phyloP scores from a whole-genome alignment of 2,888 invertebrate species.

The Chymomyza procnemis region DNA sequence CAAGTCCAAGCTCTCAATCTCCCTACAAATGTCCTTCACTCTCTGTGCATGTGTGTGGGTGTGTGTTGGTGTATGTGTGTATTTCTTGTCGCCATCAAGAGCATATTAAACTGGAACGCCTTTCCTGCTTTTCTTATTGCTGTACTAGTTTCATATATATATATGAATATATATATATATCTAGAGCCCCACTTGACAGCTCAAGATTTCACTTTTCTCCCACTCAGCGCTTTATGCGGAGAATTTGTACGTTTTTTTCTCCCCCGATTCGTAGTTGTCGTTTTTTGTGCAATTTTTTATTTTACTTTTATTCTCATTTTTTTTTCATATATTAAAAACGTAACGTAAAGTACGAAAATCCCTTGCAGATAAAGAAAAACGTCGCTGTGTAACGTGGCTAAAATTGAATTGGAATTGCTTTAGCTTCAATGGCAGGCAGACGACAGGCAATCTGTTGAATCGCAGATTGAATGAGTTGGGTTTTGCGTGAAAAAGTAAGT shows the following conservation, averaged over 20 bases:
- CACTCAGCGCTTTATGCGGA: neutral
- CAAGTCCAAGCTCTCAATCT: constrained; percentile 53
- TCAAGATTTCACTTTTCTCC: constrained; percentile 48
- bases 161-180: too few species aligned
- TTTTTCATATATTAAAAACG: constrained; percentile 35
- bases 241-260: neutral
- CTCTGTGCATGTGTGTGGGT: constrained; percentile 31
- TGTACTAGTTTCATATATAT: constrained; percentile 62
- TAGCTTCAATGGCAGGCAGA: constrained; percentile 60
- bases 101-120: constrained; percentile 50
- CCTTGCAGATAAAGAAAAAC: constrained; percentile 45
- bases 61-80: constrained; percentile 5
- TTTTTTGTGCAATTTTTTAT: neutral
- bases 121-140: constrained; percentile 7
- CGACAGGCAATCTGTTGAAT: constrained; percentile 71
- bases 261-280: neutral
- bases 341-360: constrained; percentile 40
- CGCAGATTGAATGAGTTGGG: constrained; percentile 57
- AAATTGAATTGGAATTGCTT: constrained; percentile 73
- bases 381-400: constrained; percentile 46
- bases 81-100: constrained; percentile 26
- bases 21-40: constrained; percentile 63
- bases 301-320: constrained; percentile 5
- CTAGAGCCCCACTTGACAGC: constrained; percentile 51
- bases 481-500: constrained; percentile 1